Evolutionary conservation across 2,113 vertebrate species (phyloP), one percentile per base, ranked within the genome.

Genomic region (Tilapia sparmanii): DNA sequence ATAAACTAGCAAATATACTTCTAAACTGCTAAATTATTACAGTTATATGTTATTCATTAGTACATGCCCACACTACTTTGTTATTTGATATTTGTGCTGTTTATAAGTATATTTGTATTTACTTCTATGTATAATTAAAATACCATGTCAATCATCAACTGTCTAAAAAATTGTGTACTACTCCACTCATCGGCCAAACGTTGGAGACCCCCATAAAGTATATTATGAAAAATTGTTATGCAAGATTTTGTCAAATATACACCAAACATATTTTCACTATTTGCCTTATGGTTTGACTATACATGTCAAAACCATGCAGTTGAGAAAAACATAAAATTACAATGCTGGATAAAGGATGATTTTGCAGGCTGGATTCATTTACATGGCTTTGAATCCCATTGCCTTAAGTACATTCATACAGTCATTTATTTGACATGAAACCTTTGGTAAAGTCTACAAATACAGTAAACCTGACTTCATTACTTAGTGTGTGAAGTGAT

Each of bases 51-150:
- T 66, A 66, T 5, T 8, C 22, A 22, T 66, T 66, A 38, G 12
- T n/a, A 33, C 18, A 66, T 66, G 1, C 0, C 1, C 61, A 66
- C 33, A 38, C 31, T 19, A 38, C 33, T 38, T 35, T 31, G 0
- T 52, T 53, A 53, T 53, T 53, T 55, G 22, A 0, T 63, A 35
- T 38, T 38, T 66, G 33, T 66, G 10, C 10, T 66, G 33, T 0
- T 22, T 66, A 38, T 38, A n/a, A 38, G 61, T 66, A 66, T 35
- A 66, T 66, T 66, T 71, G 8, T 42, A 42, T 42, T 71, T 71
- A 42, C 12, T 16, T 71, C 8, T 71, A 71, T 16, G 12, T 71
- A 10, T 71, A 24, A 71, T 71, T 71, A 22, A 42, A 24, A 42
- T 40, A 71, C 38, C 66, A 42, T 15, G 5, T 15, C n/a, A 66